Evolutionary conservation across 2,888 invertebrate genomes (phyloP).

Genomic region (Mythimna lalbum): DNA sequence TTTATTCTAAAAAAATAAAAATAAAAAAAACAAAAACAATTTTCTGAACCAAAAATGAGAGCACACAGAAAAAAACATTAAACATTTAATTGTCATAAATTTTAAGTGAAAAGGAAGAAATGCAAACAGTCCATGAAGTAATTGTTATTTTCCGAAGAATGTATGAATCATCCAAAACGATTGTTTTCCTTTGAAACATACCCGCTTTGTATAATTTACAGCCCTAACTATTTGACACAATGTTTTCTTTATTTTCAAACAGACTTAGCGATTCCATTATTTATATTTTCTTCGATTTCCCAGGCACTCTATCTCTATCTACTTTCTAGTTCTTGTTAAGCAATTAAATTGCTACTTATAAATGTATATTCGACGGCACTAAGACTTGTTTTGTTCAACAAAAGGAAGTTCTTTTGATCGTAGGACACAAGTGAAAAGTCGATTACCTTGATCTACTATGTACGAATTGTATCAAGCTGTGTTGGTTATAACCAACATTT

Average conservation of each 20-base stretch:
- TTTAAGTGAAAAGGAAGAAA: not conserved
- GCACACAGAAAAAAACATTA: not conserved
- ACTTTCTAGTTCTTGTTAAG: conserved; percentile 26
- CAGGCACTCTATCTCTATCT: conserved; percentile 1
- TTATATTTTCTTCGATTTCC: conserved; percentile 20
- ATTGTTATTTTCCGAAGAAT: not conserved
- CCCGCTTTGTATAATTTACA: not conserved
- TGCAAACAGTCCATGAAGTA: not conserved
- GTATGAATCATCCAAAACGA: not conserved
- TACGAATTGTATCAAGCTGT: conserved; percentile 10
- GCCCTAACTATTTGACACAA: not conserved
- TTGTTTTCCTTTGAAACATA: not conserved
- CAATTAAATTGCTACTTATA: conserved; percentile 27
- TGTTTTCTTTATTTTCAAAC: conserved; percentile 12
- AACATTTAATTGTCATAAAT: not conserved
- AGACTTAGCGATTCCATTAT: conserved; percentile 6
- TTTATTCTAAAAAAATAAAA: not conserved
- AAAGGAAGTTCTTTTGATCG: conserved; percentile 32
- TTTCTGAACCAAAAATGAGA: not conserved
- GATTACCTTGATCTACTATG: conserved; percentile 58
- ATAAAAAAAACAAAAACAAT: not conserved
- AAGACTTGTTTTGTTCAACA: conserved; percentile 15
- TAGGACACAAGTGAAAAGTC: conserved; percentile 45
- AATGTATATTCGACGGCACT: not conserved
- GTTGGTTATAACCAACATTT: not conserved